phyloP scores from a whole-genome alignment of 1,140 invertebrate species.

The Zaprionus lachaisei region DNA sequence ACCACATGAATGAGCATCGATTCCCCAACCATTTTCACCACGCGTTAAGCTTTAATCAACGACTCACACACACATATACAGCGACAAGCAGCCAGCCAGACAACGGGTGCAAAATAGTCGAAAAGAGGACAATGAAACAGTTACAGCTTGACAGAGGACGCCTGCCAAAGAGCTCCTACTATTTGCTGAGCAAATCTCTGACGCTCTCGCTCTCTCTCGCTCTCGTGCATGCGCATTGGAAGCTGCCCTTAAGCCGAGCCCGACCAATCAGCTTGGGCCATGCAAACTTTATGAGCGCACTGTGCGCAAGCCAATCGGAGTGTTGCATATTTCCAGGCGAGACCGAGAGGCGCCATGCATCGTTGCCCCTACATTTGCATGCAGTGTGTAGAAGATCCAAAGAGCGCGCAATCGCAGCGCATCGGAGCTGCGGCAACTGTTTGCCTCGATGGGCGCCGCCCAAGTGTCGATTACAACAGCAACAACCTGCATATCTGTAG shows the following conservation, averaged over 20 bases:
- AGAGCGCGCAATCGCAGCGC: constrained; percentile 62
- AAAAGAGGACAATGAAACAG: constrained; percentile 50
- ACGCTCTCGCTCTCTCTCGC: constrained; percentile 35
- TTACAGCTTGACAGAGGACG: constrained; percentile 28
- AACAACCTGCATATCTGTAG: constrained; percentile 73
- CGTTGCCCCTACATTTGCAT: constrained; percentile 66
- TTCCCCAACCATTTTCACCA: constrained; percentile 69
- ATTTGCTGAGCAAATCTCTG: constrained; percentile 71
- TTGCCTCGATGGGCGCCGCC: constrained; percentile 72
- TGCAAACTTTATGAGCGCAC: constrained; percentile 62
- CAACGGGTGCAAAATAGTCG: constrained; percentile 32
- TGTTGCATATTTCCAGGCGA: constrained; percentile 73
- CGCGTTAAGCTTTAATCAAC: constrained; percentile 71
- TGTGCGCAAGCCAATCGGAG: constrained; percentile 49
- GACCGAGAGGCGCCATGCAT: constrained; percentile 21
- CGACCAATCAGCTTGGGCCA: constrained; percentile 56
- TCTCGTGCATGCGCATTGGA: constrained; percentile 64
- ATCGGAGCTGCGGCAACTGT: constrained; percentile 33
- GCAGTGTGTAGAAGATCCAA: background rate
- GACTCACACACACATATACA: constrained; percentile 17
- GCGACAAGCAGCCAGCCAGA: constrained; percentile 27
- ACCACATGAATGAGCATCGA: constrained; percentile 54
- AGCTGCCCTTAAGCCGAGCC: constrained; percentile 62
- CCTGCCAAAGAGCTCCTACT: constrained; percentile 58
- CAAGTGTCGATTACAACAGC: constrained; percentile 78